Evolutionary conservation across 2,888 invertebrate genomes (phyloP).

Genomic region (Baronia brevicornis): DNA sequence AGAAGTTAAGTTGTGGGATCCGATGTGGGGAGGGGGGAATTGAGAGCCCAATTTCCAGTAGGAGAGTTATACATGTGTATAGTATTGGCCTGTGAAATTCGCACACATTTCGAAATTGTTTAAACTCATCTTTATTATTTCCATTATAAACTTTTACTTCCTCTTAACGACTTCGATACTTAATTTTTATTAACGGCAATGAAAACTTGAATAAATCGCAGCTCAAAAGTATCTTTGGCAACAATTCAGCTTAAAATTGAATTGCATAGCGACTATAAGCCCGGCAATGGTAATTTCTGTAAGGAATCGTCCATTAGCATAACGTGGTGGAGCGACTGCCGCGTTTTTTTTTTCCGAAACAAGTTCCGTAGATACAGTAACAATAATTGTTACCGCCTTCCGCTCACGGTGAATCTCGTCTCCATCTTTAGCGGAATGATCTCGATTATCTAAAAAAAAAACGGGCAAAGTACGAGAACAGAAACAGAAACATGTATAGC

Average conservation of each 20-base stretch:
- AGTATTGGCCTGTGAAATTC: too few species aligned
- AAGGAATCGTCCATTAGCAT: conserved; percentile 11
- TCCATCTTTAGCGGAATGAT: neutral
- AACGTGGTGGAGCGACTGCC: too few species aligned
- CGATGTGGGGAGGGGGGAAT: too few species aligned
- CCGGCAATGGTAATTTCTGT: conserved; percentile 9
- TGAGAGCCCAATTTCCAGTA: too few species aligned
- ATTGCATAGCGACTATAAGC: conserved; percentile 5
- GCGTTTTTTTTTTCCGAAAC: conserved; percentile 24
- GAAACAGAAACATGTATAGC: too few species aligned
- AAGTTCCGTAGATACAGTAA: conserved; percentile 21
- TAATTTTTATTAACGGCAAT: conserved; percentile 2
- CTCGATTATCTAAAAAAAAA: neutral
- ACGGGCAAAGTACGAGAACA: neutral
- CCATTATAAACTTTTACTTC: too few species aligned
- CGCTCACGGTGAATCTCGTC: conserved; percentile 4
- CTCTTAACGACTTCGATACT: too few species aligned
- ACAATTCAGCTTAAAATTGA: conserved; percentile 5
- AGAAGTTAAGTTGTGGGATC: too few species aligned
- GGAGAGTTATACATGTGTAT: too few species aligned
- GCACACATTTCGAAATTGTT: too few species aligned
- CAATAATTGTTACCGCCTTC: conserved; percentile 16
- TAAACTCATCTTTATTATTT: too few species aligned
- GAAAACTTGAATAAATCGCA: conserved; percentile 1
- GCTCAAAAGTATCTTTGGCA: conserved; percentile 5